phyloP scores from a whole-genome alignment of 2,113 vertebrate species.

The Otolemur garnettii region DNA sequence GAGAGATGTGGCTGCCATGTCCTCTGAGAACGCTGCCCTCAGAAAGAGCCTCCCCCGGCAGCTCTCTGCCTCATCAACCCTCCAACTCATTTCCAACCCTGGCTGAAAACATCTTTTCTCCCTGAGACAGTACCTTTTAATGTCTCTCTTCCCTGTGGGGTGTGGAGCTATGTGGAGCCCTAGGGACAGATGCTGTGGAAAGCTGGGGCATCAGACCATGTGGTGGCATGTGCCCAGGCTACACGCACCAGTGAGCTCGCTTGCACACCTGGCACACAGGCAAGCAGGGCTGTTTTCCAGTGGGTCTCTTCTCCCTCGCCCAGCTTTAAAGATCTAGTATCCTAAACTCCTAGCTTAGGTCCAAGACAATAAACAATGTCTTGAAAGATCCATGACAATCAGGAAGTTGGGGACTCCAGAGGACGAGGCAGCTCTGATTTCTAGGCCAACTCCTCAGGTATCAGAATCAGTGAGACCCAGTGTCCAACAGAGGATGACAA shows the following conservation, averaged over 20 bases:
- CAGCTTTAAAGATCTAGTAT: neutral
- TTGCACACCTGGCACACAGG: neutral
- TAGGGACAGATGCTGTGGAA: conserved; percentile 62
- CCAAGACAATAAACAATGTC: neutral
- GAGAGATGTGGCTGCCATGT: neutral
- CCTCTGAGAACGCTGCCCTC: conserved; percentile 43
- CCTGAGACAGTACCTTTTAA: conserved; percentile 69
- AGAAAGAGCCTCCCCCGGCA: neutral
- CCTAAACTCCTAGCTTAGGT: neutral
- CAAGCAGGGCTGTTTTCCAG: neutral
- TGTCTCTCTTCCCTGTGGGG: conserved; percentile 63
- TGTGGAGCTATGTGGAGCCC: conserved; percentile 43
- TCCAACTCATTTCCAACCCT: conserved; percentile 80
- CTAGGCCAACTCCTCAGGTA: conserved; percentile 45
- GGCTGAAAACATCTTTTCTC: conserved; percentile 71
- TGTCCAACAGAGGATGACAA: neutral
- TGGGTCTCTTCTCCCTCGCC: neutral
- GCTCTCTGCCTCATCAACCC: conserved; percentile 80
- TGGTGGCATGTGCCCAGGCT: neutral
- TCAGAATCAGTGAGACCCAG: conserved; percentile 40
- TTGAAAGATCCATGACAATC: neutral
- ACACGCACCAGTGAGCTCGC: neutral
- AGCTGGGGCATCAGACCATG: neutral
- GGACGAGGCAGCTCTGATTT: conserved; percentile 51
- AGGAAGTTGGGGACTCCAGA: neutral